A percentile compares a stretch with the other conserved stretches of the same genome.
These are phyloP conservation scores for Arizona elegans DNA, from an alignment of 2,113 vertebrate genomes.

Conservation along the genomic window DNA sequence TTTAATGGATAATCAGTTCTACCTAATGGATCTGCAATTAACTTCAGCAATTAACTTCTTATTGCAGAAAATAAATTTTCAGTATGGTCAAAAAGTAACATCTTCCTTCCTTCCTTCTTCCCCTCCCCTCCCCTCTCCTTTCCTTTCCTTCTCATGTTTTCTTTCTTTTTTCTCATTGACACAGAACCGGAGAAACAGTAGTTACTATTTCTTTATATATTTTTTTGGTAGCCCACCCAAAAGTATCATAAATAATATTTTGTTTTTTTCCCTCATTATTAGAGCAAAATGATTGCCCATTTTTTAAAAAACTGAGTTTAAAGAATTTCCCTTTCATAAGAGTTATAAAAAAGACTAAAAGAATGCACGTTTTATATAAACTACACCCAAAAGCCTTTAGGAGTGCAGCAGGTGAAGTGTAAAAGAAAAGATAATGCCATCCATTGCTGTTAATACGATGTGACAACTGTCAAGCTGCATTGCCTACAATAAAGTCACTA, in stretches of 20 bases:
- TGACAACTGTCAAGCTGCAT: slow-evolving; percentile 14
- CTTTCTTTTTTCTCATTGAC: neutral
- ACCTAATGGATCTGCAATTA: neutral
- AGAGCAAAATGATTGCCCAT: neutral
- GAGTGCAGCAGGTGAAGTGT: slow-evolving; percentile 5
- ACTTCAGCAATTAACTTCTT: neutral
- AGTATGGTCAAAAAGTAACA: neutral
- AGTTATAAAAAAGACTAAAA: neutral
- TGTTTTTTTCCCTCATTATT: neutral
- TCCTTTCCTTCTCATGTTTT: neutral
- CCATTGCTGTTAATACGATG: neutral
- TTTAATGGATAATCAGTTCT: neutral
- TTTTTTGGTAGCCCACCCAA: neutral
- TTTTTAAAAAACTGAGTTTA: neutral
- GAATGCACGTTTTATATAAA: neutral
- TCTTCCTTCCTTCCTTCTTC: neutral
- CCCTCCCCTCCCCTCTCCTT: too few relatives aligned
- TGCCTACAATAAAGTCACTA: slow-evolving; percentile 5
- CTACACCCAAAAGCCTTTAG: slow-evolving; percentile 6
- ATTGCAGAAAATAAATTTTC: neutral
- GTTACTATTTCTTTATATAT: neutral
- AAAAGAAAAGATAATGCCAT: neutral
- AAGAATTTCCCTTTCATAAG: neutral
- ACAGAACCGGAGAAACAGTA: neutral
- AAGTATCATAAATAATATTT: neutral